Percentiles rank a stretch among this genome's conserved stretches.
Evolutionary conservation across 2,113 vertebrate species (phyloP).

Genomic region (Syrrhaptes paradoxus): DNA sequence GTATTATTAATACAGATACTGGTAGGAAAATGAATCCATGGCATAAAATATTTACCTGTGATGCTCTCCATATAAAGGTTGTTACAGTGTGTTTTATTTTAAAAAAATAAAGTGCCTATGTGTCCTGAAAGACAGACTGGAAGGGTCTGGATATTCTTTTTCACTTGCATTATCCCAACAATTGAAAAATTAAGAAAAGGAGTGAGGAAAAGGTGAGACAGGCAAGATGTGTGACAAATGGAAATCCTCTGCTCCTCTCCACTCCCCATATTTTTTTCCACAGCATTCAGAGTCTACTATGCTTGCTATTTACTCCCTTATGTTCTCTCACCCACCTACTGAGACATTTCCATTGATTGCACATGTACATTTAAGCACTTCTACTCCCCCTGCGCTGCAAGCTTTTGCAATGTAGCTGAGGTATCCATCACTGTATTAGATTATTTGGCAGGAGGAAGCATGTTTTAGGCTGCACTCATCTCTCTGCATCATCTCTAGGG

Average conservation of each 20-base stretch:
- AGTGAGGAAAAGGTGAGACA: background rate
- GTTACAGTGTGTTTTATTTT: background rate
- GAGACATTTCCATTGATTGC: background rate
- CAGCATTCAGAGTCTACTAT: background rate
- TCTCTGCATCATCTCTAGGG: background rate
- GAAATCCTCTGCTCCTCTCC: background rate
- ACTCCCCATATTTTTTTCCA: background rate
- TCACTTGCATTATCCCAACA: background rate
- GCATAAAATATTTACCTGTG: background rate
- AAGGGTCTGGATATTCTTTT: background rate
- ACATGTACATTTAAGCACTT: background rate
- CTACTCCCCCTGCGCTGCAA: background rate
- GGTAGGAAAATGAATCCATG: background rate
- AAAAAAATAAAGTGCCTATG: background rate
- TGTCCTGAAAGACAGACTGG: background rate
- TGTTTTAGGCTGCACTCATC: background rate
- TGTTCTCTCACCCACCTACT: background rate
- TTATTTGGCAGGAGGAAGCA: background rate
- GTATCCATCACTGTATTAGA: background rate
- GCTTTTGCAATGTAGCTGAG: background rate
- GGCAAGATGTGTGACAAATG: fast-evolving
- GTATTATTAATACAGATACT: background rate
- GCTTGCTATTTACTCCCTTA: background rate
- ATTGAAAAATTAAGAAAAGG: background rate
- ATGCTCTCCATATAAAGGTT: background rate